A percentile compares a stretch with the other conserved stretches of the same genome.
phyloP scores from a whole-genome alignment of 2,888 invertebrate genomes.

The Ligdia adustata region DNA sequence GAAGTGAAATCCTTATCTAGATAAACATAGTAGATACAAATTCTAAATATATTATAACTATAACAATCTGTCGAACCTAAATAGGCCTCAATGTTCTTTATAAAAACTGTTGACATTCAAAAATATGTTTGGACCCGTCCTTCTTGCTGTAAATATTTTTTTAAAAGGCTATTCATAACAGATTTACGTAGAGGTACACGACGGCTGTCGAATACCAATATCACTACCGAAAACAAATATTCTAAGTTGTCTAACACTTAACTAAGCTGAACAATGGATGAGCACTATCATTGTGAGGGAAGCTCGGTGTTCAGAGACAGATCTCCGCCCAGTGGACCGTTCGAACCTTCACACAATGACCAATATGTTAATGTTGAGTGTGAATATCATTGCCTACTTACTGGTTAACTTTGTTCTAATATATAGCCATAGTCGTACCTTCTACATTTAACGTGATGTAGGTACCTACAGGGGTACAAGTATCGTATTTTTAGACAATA shows the following conservation, averaged over 20 bases:
- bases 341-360: slow-evolving; percentile 44
- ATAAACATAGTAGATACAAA: too few relatives aligned
- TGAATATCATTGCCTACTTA: slow-evolving; percentile 42
- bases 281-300: slow-evolving; percentile 58
- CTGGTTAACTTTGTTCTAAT: too few relatives aligned
- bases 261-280: slow-evolving; percentile 61
- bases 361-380: slow-evolving; percentile 53
- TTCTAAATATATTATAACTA: too few relatives aligned
- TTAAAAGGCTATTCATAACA: slow-evolving; percentile 23
- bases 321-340: slow-evolving; percentile 55
- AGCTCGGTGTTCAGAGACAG: slow-evolving; percentile 48
- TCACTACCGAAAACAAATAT: slow-evolving; percentile 69
- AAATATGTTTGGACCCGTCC: slow-evolving; percentile 7
- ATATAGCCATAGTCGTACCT: too few relatives aligned
- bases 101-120: slow-evolving; percentile 18
- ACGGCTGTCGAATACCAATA: slow-evolving; percentile 29
- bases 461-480: too few relatives aligned
- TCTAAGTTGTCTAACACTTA: slow-evolving; percentile 56
- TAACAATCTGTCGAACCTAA: too few relatives aligned
- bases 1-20: too few relatives aligned
- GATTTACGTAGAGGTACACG: slow-evolving; percentile 18
- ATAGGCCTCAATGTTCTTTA: background rate
- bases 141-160: slow-evolving; percentile 13
- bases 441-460: too few relatives aligned
- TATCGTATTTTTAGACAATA: too few relatives aligned